Percentiles rank a stretch among this genome's conserved stretches.
Conservation (phyloP, 2,113 vertebrate species). For the Manacus vitellinus region DNA sequence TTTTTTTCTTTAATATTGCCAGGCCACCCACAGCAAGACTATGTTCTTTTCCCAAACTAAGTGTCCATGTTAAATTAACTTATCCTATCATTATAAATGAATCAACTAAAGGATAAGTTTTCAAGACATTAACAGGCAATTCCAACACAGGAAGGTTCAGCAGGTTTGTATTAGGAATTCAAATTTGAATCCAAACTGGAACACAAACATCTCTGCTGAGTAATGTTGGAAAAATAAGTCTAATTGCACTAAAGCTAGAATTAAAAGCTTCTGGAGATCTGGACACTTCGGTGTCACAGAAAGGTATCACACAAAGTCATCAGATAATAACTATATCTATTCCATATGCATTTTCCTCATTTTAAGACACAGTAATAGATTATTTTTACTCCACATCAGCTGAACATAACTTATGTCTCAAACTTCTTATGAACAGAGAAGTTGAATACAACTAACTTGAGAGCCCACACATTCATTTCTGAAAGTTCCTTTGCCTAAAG, state of each 20-base stretch:
- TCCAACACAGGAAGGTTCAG: not conserved
- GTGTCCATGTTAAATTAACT: not conserved
- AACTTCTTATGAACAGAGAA: not conserved
- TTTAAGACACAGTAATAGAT: not conserved
- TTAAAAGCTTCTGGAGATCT: not conserved
- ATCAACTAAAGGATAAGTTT: not conserved
- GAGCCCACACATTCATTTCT: not conserved
- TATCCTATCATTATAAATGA: not conserved
- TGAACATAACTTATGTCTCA: accelerated
- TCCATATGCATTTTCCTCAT: not conserved
- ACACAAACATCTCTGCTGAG: not conserved
- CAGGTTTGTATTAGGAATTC: not conserved
- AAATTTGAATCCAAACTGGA: not conserved
- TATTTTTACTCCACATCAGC: not conserved
- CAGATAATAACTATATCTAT: not conserved
- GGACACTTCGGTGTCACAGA: not conserved
- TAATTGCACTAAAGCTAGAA: not conserved
- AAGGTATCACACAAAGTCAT: not conserved
- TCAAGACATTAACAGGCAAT: not conserved
- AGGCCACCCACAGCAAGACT: not conserved
- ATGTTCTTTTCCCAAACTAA: not conserved
- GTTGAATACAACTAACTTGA: not conserved
- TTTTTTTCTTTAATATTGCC: not conserved
- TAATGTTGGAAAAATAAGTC: not conserved
- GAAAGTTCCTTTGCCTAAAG: not conserved